A percentile compares a stretch with the other conserved stretches of the same genome.
phyloP scores from a whole-genome alignment of 2,797 vertebrate genomes.

The Anisognathus igniventris region DNA sequence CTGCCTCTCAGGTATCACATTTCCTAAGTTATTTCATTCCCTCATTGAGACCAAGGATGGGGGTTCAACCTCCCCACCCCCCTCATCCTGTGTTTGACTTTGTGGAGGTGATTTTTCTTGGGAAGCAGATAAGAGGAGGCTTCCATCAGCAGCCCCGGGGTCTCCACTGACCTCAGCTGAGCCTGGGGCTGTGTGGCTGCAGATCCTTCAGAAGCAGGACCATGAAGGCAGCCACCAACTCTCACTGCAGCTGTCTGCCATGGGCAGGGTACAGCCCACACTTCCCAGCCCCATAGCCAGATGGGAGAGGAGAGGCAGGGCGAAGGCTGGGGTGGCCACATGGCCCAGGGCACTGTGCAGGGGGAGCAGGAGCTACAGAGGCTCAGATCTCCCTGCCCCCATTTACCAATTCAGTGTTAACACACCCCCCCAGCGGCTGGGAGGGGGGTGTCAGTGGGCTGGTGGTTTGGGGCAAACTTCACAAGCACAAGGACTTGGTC shows the following conservation, averaged over 20 bases:
- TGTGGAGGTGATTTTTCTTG: background rate
- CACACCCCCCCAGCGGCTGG: fast-evolving
- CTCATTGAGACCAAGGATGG: background rate
- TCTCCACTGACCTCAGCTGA: background rate
- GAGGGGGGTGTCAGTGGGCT: background rate
- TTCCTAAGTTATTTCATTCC: background rate
- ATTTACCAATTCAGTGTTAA: background rate
- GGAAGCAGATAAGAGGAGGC: background rate
- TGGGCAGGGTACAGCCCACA: background rate
- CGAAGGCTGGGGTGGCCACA: fast-evolving
- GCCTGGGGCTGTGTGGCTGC: background rate
- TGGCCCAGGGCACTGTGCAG: fast-evolving
- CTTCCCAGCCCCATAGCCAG: fast-evolving
- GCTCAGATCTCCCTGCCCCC: fast-evolving
- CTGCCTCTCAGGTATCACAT: background rate
- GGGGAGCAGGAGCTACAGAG: background rate
- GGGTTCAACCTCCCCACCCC: background rate
- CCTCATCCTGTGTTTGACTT: background rate
- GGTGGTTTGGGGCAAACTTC: background rate
- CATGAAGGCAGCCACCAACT: background rate
- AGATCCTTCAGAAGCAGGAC: background rate
- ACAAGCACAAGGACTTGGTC: background rate
- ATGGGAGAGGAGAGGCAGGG: background rate
- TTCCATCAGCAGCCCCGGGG: fast-evolving
- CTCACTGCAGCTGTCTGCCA: background rate